phyloP scores from a whole-genome alignment of 2,888 invertebrate genomes.

The Micropterix aruncella region DNA sequence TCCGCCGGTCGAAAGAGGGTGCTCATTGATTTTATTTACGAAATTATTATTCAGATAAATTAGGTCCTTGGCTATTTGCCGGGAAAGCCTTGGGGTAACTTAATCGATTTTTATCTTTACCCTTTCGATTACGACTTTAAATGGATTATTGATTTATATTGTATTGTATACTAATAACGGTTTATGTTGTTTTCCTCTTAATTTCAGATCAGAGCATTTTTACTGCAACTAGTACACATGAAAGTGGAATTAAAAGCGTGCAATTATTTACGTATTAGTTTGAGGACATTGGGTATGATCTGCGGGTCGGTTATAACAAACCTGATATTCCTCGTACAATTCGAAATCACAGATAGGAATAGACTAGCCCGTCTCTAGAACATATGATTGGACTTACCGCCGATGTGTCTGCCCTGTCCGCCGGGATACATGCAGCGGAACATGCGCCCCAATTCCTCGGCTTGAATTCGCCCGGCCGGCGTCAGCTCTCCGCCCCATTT shows the following conservation, averaged over 20 bases:
- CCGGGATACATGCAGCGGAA: conserved; percentile 99
- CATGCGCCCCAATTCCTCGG: conserved; percentile 93
- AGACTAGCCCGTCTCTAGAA: too few species aligned
- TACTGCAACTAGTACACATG: not conserved
- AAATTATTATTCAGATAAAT: too few species aligned
- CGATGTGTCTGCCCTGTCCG: conserved; percentile 80
- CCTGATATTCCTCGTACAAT: not conserved
- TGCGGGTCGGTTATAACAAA: not conserved
- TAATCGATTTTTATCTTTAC: too few species aligned
- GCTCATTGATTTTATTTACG: too few species aligned
- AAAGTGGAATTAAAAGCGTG: not conserved
- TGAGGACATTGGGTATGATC: not conserved
- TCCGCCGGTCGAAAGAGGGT: too few species aligned
- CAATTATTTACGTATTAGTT: not conserved
- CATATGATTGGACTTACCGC: conserved; percentile 58
- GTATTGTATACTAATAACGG: too few species aligned
- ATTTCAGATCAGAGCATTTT: not conserved
- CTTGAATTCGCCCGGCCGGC: conserved; percentile 93
- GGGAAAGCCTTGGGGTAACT: too few species aligned
- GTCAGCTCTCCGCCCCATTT: conserved; percentile 99
- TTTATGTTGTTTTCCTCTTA: too few species aligned
- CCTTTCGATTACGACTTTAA: too few species aligned
- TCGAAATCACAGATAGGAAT: not conserved
- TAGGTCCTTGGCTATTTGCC: too few species aligned
- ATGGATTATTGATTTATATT: too few species aligned